phyloP scores from a whole-genome alignment of 1,140 invertebrate genomes.

The Trissolcus basalis region DNA sequence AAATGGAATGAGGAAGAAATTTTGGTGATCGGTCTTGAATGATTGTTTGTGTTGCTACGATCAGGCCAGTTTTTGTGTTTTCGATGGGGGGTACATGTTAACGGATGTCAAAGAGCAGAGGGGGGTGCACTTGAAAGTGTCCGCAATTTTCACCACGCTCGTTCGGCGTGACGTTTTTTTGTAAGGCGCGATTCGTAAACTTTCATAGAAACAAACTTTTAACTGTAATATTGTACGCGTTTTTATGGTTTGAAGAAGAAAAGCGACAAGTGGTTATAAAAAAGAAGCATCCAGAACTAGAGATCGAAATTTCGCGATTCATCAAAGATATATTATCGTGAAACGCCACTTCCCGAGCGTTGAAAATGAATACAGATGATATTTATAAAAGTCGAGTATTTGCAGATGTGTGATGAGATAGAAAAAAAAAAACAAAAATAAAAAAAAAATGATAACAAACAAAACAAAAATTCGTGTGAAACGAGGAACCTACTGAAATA shows the following conservation, averaged over 20 bases:
- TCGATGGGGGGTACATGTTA: constrained; percentile 27
- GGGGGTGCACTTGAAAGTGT: constrained; percentile 6
- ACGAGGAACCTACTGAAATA: constrained; percentile 16
- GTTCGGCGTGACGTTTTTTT: constrained; percentile 29
- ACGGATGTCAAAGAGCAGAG: constrained; percentile 28
- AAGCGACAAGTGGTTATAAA: no score
- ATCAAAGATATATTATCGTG: constrained; percentile 56
- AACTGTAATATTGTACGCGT: constrained; percentile 46
- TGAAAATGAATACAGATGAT: constrained; percentile 49
- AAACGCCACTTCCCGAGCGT: constrained; percentile 42
- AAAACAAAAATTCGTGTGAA: constrained; percentile 55
- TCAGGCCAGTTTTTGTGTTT: constrained; percentile 52
- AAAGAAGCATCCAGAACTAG: no score
- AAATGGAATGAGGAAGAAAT: no score
- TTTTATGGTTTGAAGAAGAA: constrained; percentile 1
- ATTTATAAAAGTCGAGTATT: constrained; percentile 41
- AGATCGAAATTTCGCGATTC: no score
- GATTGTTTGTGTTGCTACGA: constrained; percentile 35
- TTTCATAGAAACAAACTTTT: constrained; percentile 37
- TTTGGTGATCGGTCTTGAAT: constrained; percentile 22
- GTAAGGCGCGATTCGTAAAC: constrained; percentile 42
- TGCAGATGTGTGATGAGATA: constrained; percentile 1
- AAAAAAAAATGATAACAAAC: constrained; percentile 21
- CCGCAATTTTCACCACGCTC: constrained; percentile 14
- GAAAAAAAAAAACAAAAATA: not conserved